phyloP scores from a whole-genome alignment of 2,888 invertebrate species.

The Scelioninae gen. 1 region DNA sequence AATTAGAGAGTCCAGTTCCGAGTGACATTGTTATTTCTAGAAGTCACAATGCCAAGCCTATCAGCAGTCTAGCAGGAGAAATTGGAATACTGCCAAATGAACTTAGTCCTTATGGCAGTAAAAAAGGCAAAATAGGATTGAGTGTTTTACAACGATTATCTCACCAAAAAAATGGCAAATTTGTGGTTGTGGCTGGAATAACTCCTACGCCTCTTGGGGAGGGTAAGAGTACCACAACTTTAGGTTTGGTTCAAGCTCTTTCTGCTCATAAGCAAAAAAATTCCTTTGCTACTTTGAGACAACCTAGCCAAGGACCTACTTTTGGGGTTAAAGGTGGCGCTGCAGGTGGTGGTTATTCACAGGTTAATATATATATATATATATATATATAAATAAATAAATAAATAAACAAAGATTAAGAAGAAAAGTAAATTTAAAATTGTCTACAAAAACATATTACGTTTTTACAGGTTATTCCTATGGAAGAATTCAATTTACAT shows the following conservation, averaged over 20 bases:
- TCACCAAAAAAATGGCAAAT: constrained; percentile 91
- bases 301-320: constrained; percentile 99
- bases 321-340: constrained; percentile 99
- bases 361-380: no score
- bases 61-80: constrained; percentile 91
- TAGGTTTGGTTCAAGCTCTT: constrained; percentile 97
- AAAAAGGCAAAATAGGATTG: constrained; percentile 96
- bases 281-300: constrained; percentile 96
- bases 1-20: constrained; percentile 91
- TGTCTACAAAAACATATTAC: neutral
- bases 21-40: constrained; percentile 96
- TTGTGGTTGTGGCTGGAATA: constrained; percentile 97
- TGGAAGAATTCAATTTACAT: constrained; percentile 99
- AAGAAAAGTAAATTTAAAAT: neutral
- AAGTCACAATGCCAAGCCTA: constrained; percentile 94
- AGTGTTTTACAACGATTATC: constrained; percentile 91
- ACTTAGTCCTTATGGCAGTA: constrained; percentile 95
- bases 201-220: constrained; percentile 99
- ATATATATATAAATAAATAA: no score
- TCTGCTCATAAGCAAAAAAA: constrained; percentile 93
- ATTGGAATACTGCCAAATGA: constrained; percentile 93
- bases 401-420: no score
- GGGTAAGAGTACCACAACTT: constrained; percentile 97
- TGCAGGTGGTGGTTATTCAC: constrained; percentile 98
- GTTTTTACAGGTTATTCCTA: constrained; percentile 93